These are phyloP conservation scores for Brienomyrus longianalis DNA, from an alignment of 2,113 vertebrate genomes.

Conservation along the genomic window DNA sequence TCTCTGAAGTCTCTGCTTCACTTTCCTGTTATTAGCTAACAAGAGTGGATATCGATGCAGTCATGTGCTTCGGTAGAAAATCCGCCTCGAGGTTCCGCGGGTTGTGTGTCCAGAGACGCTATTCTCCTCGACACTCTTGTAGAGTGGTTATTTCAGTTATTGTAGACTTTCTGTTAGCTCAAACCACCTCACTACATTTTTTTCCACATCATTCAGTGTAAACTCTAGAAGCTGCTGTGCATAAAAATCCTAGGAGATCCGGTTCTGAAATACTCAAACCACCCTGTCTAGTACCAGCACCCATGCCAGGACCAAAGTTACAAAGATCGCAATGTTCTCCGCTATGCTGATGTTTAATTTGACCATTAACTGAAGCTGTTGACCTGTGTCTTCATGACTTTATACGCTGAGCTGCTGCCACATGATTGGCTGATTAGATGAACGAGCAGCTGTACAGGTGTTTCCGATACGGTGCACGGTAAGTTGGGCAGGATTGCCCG, in stretches of 20 bases:
- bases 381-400: not conserved
- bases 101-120: not conserved
- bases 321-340: not conserved
- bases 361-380: not conserved
- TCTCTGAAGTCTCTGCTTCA: not conserved
- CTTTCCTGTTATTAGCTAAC: not conserved
- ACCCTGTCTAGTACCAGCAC: not conserved
- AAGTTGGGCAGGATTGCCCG: not conserved
- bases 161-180: not conserved
- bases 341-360: not conserved
- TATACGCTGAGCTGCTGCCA: not conserved
- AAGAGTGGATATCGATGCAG: not conserved
- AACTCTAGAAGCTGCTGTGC: not conserved
- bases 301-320: not conserved
- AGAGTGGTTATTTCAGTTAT: not conserved
- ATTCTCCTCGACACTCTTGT: not conserved
- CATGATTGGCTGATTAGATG: not conserved
- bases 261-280: not conserved
- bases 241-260: not conserved
- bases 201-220: not conserved
- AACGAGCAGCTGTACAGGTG: not conserved
- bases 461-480: not conserved
- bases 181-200: not conserved
- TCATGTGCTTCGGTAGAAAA: not conserved
- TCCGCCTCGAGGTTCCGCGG: not conserved